Percentiles rank a stretch among this genome's conserved stretches.
phyloP scores from a whole-genome alignment of 1,140 invertebrate species.

The Drosophila grimshawi region DNA sequence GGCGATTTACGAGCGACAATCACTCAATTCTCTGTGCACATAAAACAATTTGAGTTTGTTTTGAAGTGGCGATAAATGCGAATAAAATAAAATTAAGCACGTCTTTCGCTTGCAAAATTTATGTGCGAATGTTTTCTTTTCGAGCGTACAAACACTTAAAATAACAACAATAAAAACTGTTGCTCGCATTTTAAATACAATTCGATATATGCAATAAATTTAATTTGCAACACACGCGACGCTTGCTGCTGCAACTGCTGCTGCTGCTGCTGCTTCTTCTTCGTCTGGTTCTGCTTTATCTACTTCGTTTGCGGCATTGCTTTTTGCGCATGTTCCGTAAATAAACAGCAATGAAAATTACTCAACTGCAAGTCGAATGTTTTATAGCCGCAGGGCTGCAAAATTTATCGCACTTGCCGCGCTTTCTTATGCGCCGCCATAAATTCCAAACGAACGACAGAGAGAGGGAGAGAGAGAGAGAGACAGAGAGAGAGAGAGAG shows the following conservation, averaged over 20 bases:
- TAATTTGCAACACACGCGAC: conserved; percentile 75
- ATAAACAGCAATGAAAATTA: conserved; percentile 58
- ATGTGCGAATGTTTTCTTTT: conserved; percentile 59
- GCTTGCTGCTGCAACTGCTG: conserved; percentile 35
- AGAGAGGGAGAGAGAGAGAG: neutral
- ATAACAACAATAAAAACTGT: conserved; percentile 12
- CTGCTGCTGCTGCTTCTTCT: conserved; percentile 10
- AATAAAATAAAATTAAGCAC: conserved; percentile 71
- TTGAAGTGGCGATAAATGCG: conserved; percentile 52
- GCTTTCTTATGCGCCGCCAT: conserved; percentile 49
- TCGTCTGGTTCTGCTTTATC: conserved; percentile 22
- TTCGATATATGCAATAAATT: conserved; percentile 64
- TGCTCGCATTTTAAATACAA: conserved; percentile 49
- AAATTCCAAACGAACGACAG: conserved; percentile 43
- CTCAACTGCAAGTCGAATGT: conserved; percentile 69
- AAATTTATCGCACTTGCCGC: conserved; percentile 74
- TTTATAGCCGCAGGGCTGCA: conserved; percentile 71
- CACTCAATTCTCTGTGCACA: conserved; percentile 61
- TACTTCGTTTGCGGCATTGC: conserved; percentile 35
- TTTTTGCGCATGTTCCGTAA: conserved; percentile 78
- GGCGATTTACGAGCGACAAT: conserved; percentile 65
- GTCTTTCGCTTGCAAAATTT: conserved; percentile 61
- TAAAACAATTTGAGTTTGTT: conserved; percentile 61
- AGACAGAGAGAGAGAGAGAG: conserved; percentile 1
- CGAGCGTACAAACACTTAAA: conserved; percentile 16